Conservation (phyloP, 1,140 invertebrate genomes). For the Psix sp. region DNA sequence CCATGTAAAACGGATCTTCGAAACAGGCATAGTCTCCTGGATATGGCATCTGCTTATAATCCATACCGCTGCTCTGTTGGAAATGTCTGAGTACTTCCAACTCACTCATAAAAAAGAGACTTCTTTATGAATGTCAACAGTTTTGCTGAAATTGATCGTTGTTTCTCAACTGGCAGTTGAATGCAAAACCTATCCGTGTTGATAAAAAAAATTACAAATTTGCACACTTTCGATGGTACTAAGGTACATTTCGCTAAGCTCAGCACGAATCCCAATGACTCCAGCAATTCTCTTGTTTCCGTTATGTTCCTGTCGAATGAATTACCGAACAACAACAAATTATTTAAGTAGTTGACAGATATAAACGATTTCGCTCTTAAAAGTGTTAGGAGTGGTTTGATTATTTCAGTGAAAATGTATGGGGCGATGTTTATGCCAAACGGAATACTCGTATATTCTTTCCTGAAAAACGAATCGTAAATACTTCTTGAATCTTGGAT, state of each 20-base stretch:
- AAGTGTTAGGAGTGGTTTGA: conserved; percentile 52
- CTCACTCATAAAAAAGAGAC: conserved; percentile 13
- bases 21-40: too few species aligned
- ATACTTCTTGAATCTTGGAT: conserved; percentile 59
- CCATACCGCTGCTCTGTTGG: too few species aligned
- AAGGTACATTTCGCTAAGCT: conserved; percentile 6
- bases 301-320: conserved; percentile 4
- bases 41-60: too few species aligned
- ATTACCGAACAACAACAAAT: conserved; percentile 52
- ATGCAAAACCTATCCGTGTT: conserved; percentile 5
- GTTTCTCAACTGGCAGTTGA: conserved; percentile 12
- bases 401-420: conserved; percentile 62
- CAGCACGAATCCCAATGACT: conserved; percentile 20
- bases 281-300: neutral
- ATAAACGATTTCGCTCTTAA: conserved; percentile 27
- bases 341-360: conserved; percentile 63
- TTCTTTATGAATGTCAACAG: too few species aligned
- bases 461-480: conserved; percentile 59
- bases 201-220: conserved; percentile 25
- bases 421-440: conserved; percentile 59
- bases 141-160: neutral
- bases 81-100: too few species aligned
- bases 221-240: neutral
- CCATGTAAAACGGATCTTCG: too few species aligned
- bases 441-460: conserved; percentile 34